Evolutionary conservation across 2,888 invertebrate species (phyloP), one percentile per base, ranked within the genome.

Genomic region (Acutogordius australiensis): DNA sequence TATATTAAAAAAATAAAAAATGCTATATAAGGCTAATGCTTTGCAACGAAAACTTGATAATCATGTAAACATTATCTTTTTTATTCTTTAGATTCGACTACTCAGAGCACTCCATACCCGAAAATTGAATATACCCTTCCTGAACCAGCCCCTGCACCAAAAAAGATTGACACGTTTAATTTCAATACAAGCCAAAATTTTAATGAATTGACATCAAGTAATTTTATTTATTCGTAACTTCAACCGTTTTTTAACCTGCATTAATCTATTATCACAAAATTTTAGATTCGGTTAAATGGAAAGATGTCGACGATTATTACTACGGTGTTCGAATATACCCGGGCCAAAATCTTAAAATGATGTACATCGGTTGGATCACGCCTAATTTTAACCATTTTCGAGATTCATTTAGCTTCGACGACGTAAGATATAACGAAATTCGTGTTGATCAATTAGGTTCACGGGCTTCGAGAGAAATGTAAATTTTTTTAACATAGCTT

Each of bases 331-430:
- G 76, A 29, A 82, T 90, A 63, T 88, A 84, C 71, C 88, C 90
- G 44, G 88, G 88, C 61, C 88, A 90, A 72, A 88, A 90, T 69
- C 86, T 87, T 0, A 80, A 81, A 0, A 84, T 86, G 69, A 85
- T 94, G 28, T 94, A 86, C 71, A 82, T 97, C 1, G 97, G 99
- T 23, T 99, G 97, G 97, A 94, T 99, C 60, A 94, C 91, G 0
- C 90, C 97, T 0, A 88, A 90, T 69, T 97, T 88, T 71, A 72
- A 74, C 56, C 65, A 65, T 45, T 65, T 63, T 65, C 65, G 67
- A 60, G 63, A 64, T 18, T 59, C 65, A 4, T 73, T 72, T 61
- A 59, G 63, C 51, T 57, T 45, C n/a, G 61, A 61, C 4, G 60
- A 60, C 4, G 65, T 37, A n/a, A 60, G 62, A 2, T 28, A 30